phyloP scores from a whole-genome alignment of 2,888 invertebrate genomes.

The Eupithecia tripunctaria region DNA sequence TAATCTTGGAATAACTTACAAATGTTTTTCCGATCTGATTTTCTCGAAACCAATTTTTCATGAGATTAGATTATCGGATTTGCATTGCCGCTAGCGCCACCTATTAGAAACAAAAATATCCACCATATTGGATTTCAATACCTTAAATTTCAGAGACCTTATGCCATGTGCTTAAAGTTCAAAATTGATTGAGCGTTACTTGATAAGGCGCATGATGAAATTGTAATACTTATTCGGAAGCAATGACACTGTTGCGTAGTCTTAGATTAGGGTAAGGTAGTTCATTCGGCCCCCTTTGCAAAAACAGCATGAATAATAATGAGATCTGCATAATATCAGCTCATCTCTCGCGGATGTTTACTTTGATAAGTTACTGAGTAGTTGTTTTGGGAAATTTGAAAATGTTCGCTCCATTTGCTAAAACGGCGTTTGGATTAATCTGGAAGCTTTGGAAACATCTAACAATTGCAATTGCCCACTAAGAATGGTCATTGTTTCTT shows the following conservation, averaged over 20 bases:
- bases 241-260: slow-evolving; percentile 4
- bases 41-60: slow-evolving; percentile 76
- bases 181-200: slow-evolving; percentile 41
- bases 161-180: slow-evolving; percentile 37
- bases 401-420: slow-evolving; percentile 30
- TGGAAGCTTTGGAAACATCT: not conserved
- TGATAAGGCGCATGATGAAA: slow-evolving; percentile 18
- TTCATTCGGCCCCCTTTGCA: slow-evolving; percentile 70
- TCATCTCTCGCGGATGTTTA: slow-evolving; percentile 74
- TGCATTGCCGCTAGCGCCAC: slow-evolving; percentile 81
- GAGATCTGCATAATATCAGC: slow-evolving; percentile 80
- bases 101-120: slow-evolving; percentile 60
- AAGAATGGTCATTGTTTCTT: too few relatives aligned
- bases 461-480: too few relatives aligned
- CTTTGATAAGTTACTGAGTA: slow-evolving; percentile 71
- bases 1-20: slow-evolving; percentile 79
- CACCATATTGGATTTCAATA: slow-evolving; percentile 21
- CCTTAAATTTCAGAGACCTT: slow-evolving; percentile 32
- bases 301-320: slow-evolving; percentile 84
- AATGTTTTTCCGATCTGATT: slow-evolving; percentile 81
- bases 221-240: slow-evolving; percentile 1
- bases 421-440: slow-evolving; percentile 29
- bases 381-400: slow-evolving; percentile 56
- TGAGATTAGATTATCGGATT: slow-evolving; percentile 81
- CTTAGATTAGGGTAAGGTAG: slow-evolving; percentile 71